Evolutionary conservation across 2,797 vertebrate species (phyloP).

Genomic region (Dicrostonyx torquatus): DNA sequence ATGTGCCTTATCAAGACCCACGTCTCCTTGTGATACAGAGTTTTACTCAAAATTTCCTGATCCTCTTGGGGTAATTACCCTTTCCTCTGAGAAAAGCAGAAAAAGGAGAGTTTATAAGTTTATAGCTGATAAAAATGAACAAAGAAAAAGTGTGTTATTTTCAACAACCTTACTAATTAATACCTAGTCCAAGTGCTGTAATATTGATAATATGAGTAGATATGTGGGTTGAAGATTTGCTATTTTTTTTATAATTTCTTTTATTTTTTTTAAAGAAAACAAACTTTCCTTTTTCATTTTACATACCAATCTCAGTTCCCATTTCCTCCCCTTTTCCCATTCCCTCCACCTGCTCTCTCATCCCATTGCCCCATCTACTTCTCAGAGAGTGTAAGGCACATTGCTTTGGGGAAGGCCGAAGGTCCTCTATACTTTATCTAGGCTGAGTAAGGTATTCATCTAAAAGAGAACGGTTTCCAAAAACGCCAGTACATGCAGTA

Average conservation of each 20-base stretch:
- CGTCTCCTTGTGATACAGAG: not conserved
- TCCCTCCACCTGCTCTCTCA: too few species aligned
- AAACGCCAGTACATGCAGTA: too few species aligned
- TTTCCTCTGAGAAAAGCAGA: conserved; percentile 40
- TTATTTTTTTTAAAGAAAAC: too few species aligned
- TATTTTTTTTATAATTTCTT: not conserved
- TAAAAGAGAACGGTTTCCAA: too few species aligned
- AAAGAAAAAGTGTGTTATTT: conserved; percentile 46
- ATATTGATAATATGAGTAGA: conserved; percentile 41
- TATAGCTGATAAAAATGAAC: conserved; percentile 37
- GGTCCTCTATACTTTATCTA: too few species aligned
- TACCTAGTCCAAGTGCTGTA: conserved; percentile 19
- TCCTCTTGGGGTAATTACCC: not conserved
- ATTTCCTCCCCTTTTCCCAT: too few species aligned
- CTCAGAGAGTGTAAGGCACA: too few species aligned
- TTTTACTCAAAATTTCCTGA: conserved; percentile 8
- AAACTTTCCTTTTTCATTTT: too few species aligned
- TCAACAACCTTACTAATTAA: conserved; percentile 56
- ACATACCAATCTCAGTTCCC: too few species aligned
- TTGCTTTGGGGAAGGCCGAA: too few species aligned
- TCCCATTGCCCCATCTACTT: too few species aligned
- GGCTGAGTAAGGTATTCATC: too few species aligned
- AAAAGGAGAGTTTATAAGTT: not conserved
- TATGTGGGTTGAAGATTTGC: conserved; percentile 57
- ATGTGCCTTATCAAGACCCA: not conserved